A percentile compares a stretch with the other conserved stretches of the same genome.
Conservation (phyloP, 2,113 vertebrate species). For the Natator depressus region DNA sequence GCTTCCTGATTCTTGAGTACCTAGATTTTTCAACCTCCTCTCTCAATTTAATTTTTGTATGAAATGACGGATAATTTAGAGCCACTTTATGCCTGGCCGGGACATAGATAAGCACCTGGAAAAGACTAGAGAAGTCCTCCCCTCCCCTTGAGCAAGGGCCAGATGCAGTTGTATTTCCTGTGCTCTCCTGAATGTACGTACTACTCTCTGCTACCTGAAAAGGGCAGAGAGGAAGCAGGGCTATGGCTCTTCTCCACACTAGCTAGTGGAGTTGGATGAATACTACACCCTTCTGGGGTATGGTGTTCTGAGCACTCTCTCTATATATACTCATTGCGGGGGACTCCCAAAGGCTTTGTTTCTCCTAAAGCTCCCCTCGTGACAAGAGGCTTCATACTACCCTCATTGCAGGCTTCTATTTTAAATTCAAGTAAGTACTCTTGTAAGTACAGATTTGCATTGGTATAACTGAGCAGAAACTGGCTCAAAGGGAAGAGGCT, state of each 20-base stretch:
- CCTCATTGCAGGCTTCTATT: background rate
- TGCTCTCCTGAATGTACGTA: background rate
- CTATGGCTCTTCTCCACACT: background rate
- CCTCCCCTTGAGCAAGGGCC: background rate
- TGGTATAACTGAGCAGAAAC: background rate
- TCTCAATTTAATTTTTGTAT: background rate
- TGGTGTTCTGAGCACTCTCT: background rate
- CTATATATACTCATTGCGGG: background rate
- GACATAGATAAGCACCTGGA: background rate
- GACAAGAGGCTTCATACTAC: background rate
- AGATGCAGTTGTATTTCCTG: background rate
- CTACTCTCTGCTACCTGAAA: background rate
- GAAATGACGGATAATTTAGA: background rate
- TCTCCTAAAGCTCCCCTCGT: background rate
- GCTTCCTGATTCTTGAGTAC: background rate
- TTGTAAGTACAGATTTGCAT: background rate
- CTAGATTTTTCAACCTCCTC: background rate
- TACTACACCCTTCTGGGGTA: background rate
- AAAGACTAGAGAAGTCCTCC: background rate
- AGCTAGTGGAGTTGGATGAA: background rate
- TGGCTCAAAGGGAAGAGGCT: background rate
- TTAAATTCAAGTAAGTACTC: background rate
- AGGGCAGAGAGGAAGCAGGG: background rate
- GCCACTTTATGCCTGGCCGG: background rate
- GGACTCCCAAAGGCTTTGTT: background rate